A percentile compares a stretch with the other conserved stretches of the same genome.
Evolutionary conservation across 1,140 invertebrate genomes (phyloP).

Genomic region (Cyclina sinensis): DNA sequence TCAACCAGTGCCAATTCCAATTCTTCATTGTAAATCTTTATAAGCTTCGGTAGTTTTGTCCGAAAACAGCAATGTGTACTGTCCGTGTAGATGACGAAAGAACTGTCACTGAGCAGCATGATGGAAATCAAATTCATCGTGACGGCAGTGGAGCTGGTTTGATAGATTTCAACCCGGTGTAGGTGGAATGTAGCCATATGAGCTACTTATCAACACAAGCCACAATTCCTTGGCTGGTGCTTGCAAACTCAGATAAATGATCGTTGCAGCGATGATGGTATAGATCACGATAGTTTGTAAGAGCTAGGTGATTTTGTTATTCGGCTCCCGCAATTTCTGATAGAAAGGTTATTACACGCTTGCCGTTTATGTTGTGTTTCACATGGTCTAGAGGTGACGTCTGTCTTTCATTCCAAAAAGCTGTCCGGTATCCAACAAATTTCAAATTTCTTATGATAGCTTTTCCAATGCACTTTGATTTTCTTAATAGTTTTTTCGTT

Average conservation of each 20-base stretch:
- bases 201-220: not conserved
- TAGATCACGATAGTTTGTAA: not conserved
- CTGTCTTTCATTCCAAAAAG: not conserved
- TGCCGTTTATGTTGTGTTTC: too few relatives aligned
- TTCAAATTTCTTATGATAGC: not conserved
- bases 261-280: not conserved
- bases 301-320: not conserved
- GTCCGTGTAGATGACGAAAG: not conserved
- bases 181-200: not conserved
- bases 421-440: slow-evolving; percentile 5
- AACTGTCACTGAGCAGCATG: not conserved
- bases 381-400: too few relatives aligned
- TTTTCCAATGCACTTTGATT: too few relatives aligned
- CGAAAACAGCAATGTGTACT: not conserved
- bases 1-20: not conserved
- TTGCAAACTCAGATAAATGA: not conserved
- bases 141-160: not conserved
- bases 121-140: not conserved
- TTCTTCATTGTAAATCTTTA: not conserved
- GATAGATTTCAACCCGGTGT: not conserved
- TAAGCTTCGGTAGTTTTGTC: not conserved
- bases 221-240: not conserved
- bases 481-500: too few relatives aligned
- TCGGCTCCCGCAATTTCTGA: too few relatives aligned
- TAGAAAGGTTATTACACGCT: too few relatives aligned